Base-by-base conservation (phyloP, 2,888 invertebrate species). In the Lithosia quadra region DNA sequence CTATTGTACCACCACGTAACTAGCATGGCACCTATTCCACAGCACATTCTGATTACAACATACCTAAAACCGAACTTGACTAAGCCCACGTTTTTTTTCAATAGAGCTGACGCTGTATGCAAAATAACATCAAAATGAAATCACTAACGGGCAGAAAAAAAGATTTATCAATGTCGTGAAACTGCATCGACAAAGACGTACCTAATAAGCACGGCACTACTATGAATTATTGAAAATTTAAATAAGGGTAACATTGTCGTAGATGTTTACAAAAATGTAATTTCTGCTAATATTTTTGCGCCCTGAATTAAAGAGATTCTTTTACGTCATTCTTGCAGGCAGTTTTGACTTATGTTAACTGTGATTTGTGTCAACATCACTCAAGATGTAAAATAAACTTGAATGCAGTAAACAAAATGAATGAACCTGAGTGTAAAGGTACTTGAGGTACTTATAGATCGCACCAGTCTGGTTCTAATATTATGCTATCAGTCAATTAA, bases 201-300 rank as follows among this genome's bases (percentile, higher is more conserved):
- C n/a, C n/a, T n/a, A 49, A 49, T 18, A 18, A 49, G 8, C n/a
- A 49, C 49, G 49, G 49, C n/a, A 49, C 49, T 49, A 49, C 49
- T 49, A 49, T 49, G 49, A 49, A 49, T 49, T 49, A 49, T 49
- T 49, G 49, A 49, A 49, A n/a, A 49, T 49, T 49, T 49, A 49
- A 49, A 49, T n/a, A n/a, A 49, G 49, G 49, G 1, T 49, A 49
- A 18, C n/a, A n/a, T 49, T 49, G 43, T 43, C 43, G 49, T n/a
- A 49, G n/a, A 49, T 49, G n/a, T 49, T n/a, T n/a, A 49, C n/a
- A n/a, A 49, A n/a, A 49, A 49, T 43, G 18, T 18, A 49, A n/a
- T 18, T 18, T n/a, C n/a, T 49, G 49, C n/a, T 49, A n/a, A 49
- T n/a, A 49, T 49, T n/a, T 49, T n/a, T 49, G 49, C 49, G n/a